phyloP scores from a whole-genome alignment of 2,113 vertebrate genomes.

The Coreoperca whiteheadi region DNA sequence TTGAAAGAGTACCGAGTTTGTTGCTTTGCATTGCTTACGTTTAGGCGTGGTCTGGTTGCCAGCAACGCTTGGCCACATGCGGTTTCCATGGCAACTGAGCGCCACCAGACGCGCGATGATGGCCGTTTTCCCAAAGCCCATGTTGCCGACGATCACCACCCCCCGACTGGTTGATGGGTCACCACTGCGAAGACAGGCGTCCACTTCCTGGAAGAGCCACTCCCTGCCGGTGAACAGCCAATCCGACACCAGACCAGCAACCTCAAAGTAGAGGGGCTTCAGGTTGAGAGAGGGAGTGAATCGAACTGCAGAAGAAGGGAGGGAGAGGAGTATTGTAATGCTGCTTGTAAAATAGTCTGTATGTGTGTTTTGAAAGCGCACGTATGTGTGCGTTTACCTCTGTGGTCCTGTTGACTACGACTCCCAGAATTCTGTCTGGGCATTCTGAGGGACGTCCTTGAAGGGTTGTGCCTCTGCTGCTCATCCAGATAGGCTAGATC shows the following conservation, averaged over 20 bases:
- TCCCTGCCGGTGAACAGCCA: conserved; percentile 94
- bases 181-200: conserved; percentile 87
- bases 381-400: conserved; percentile 83
- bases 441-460: conserved; percentile 93
- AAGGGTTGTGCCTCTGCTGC: conserved; percentile 89
- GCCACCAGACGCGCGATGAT: conserved; percentile 94
- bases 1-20: too few relatives aligned
- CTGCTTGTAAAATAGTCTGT: background rate
- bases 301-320: conserved; percentile 51
- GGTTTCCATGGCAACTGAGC: conserved; percentile 95
- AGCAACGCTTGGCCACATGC: conserved; percentile 88
- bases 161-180: conserved; percentile 87
- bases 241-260: conserved; percentile 94
- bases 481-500: conserved; percentile 96
- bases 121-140: conserved; percentile 97
- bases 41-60: conserved; percentile 70
- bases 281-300: conserved; percentile 90
- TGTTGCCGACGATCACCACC: conserved; percentile 93
- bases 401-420: conserved; percentile 86
- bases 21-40: conserved; percentile 79
- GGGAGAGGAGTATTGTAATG: background rate
- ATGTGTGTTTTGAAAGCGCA: too few relatives aligned
- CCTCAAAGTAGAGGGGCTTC: conserved; percentile 96
- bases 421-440: conserved; percentile 90
- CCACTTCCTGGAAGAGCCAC: conserved; percentile 98